phyloP scores from a whole-genome alignment of 2,888 invertebrate genomes.

The Drosophila longiperda region DNA sequence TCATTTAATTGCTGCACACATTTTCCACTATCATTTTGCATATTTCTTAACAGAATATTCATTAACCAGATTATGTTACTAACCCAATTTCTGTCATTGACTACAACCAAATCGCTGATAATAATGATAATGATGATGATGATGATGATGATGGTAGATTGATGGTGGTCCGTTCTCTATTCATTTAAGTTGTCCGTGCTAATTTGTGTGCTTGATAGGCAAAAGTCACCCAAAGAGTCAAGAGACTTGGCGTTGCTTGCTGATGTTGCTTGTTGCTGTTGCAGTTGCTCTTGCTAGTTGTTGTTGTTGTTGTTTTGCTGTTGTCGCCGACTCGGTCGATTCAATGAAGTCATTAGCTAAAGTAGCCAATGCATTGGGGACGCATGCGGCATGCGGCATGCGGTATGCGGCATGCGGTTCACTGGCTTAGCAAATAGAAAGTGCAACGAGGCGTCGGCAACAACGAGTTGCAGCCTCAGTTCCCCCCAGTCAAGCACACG shows the following conservation, averaged over 20 bases:
- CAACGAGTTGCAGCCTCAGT: slow-evolving; percentile 26
- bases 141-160: slow-evolving; percentile 10
- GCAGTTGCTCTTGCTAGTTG: background rate
- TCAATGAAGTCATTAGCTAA: slow-evolving; percentile 78
- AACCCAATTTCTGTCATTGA: slow-evolving; percentile 43
- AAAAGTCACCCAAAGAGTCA: slow-evolving; percentile 71
- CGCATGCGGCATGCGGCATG: slow-evolving; percentile 17
- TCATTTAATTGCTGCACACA: slow-evolving; percentile 9
- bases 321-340: slow-evolving; percentile 50
- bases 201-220: slow-evolving; percentile 68
- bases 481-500: slow-evolving; percentile 4
- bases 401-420: slow-evolving; percentile 46
- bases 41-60: slow-evolving; percentile 7
- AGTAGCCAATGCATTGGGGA: slow-evolving; percentile 71
- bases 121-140: slow-evolving; percentile 33
- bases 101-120: slow-evolving; percentile 51
- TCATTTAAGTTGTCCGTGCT: slow-evolving; percentile 72
- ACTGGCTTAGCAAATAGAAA: slow-evolving; percentile 73
- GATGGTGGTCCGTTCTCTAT: slow-evolving; percentile 53
- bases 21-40: slow-evolving; percentile 4
- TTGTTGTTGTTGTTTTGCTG: slow-evolving; percentile 1
- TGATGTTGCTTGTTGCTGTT: slow-evolving; percentile 1
- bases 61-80: slow-evolving; percentile 15
- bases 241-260: slow-evolving; percentile 26
- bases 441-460: slow-evolving; percentile 59